Percentiles rank a stretch among this genome's conserved stretches.
Conservation (phyloP, 1,140 invertebrate species). For the Drosophila lacteicornis region DNA sequence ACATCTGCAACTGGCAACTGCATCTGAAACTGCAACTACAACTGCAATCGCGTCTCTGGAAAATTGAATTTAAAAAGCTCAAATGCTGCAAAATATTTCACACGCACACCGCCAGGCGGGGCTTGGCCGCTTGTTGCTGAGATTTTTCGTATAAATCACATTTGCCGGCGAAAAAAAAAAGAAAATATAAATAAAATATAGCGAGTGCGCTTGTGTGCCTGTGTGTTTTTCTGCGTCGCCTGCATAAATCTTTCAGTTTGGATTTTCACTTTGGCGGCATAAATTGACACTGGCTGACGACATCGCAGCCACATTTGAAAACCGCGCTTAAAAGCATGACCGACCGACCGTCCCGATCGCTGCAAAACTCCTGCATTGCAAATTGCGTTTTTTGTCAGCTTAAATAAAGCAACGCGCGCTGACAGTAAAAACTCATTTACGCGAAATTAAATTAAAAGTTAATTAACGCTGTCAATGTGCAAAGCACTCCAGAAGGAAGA, state of each 20-base stretch:
- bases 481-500: constrained; percentile 64
- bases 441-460: constrained; percentile 84
- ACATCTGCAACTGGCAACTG: constrained; percentile 14
- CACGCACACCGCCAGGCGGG: constrained; percentile 46
- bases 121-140: constrained; percentile 41
- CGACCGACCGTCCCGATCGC: constrained; percentile 8
- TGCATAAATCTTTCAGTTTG: constrained; percentile 81
- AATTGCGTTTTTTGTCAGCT: constrained; percentile 67
- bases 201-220: constrained; percentile 4
- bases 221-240: constrained; percentile 28
- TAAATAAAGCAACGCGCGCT: constrained; percentile 71
- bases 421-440: constrained; percentile 83
- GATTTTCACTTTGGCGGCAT: constrained; percentile 82
- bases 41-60: constrained; percentile 5
- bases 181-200: constrained; percentile 68
- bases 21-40: constrained; percentile 3
- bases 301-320: constrained; percentile 69
- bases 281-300: constrained; percentile 78
- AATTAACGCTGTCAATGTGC: constrained; percentile 84
- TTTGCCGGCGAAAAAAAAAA: constrained; percentile 61
- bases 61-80: constrained; percentile 79
- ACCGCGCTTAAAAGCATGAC: constrained; percentile 77
- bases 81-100: constrained; percentile 77
- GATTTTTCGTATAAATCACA: constrained; percentile 79
- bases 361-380: constrained; percentile 57